Evolutionary conservation across 1,140 invertebrate species (phyloP).

Genomic region (Bilobella aurantiaca): DNA sequence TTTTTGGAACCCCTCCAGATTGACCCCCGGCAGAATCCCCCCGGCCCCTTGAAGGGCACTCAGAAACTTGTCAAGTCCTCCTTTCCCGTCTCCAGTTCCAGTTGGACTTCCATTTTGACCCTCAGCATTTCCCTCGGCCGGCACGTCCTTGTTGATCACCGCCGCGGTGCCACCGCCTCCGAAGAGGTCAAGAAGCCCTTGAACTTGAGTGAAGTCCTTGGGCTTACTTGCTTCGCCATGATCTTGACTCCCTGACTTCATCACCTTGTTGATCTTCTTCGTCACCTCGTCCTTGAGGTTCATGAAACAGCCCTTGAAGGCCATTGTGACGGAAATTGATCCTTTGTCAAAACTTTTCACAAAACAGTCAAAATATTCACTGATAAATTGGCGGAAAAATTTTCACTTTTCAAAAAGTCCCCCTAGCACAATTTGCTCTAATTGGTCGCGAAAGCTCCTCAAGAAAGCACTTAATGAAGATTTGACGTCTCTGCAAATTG

Average conservation of each 20-base stretch:
- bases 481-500: too few species aligned
- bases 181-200: slow-evolving; percentile 16
- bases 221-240: background rate
- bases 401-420: too few species aligned
- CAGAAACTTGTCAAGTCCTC: background rate
- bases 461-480: too few species aligned
- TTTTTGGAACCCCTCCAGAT: background rate
- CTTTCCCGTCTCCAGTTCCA: background rate
- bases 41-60: slow-evolving; percentile 12
- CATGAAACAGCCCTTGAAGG: slow-evolving; percentile 26
- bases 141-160: too few species aligned
- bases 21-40: slow-evolving; percentile 11
- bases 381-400: too few species aligned
- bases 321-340: slow-evolving; percentile 6
- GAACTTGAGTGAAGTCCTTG: slow-evolving; percentile 7
- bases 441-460: too few species aligned
- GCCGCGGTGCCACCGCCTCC: slow-evolving; percentile 12
- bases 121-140: too few species aligned
- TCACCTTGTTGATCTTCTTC: slow-evolving; percentile 12
- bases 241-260: background rate
- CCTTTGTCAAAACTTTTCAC: background rate
- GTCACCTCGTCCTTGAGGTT: slow-evolving; percentile 21
- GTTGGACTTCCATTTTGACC: too few species aligned
- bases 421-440: too few species aligned
- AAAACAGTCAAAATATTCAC: background rate